Percentiles rank a stretch among this genome's conserved stretches.
Evolutionary conservation across 2,888 invertebrate genomes (phyloP).

Genomic region (Masnerella sp.): DNA sequence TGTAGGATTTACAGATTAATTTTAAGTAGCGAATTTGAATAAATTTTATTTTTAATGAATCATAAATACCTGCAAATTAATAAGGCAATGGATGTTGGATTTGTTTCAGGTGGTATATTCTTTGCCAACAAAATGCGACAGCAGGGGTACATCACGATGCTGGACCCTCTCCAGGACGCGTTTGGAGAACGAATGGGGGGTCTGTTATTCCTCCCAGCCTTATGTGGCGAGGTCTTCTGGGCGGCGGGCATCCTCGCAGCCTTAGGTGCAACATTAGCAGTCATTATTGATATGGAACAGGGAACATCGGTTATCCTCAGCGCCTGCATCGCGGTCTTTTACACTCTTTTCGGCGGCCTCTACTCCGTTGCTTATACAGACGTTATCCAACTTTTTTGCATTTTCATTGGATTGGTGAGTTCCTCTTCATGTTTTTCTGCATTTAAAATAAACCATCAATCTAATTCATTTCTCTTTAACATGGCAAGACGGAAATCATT

Average conservation of each 20-base stretch:
- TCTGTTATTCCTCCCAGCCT: conserved; percentile 95
- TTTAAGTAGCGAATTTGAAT: no score
- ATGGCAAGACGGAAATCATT: no score
- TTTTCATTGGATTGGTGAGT: conserved; percentile 93
- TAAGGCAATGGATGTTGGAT: background rate
- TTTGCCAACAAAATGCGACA: conserved; percentile 99
- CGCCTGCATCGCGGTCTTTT: conserved; percentile 97
- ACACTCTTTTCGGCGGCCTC: conserved; percentile 97
- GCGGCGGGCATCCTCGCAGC: conserved; percentile 98
- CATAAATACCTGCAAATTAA: background rate
- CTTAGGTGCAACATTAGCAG: conserved; percentile 95
- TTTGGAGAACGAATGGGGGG: conserved; percentile 99
- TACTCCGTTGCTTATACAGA: conserved; percentile 99
- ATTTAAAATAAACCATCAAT: no score
- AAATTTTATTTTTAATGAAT: no score
- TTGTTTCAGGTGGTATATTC: conserved; percentile 90
- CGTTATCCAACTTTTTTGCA: conserved; percentile 98
- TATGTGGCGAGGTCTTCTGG: conserved; percentile 99
- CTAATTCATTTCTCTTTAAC: no score
- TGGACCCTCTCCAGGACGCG: conserved; percentile 97
- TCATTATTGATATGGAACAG: conserved; percentile 98
- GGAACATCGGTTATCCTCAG: conserved; percentile 95
- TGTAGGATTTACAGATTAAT: no score
- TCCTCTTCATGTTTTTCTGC: background rate
- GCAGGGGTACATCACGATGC: conserved; percentile 98